phyloP scores from a whole-genome alignment of 2,797 vertebrate genomes.

The Eospalax fontanierii region DNA sequence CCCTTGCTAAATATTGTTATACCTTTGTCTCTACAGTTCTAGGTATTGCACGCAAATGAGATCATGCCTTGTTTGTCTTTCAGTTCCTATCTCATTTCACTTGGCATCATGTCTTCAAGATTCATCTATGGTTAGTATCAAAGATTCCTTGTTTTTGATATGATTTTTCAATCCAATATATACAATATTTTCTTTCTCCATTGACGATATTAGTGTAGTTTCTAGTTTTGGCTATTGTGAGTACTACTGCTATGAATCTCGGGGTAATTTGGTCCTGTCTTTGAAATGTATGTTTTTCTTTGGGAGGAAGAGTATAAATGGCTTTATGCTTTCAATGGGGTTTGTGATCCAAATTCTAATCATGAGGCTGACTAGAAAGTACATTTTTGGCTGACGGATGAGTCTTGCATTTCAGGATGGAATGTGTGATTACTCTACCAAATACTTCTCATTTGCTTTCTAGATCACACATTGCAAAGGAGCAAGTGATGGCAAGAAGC shows the following conservation, averaged over 20 bases:
- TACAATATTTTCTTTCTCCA: neutral
- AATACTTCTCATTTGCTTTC: neutral
- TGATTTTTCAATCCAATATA: neutral
- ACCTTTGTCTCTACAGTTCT: neutral
- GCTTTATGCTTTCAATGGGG: constrained; percentile 49
- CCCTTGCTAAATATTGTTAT: neutral
- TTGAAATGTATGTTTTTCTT: neutral
- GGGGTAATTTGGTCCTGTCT: neutral
- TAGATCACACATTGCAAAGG: neutral
- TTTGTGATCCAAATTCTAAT: constrained; percentile 52
- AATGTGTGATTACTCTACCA: neutral
- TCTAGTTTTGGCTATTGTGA: neutral
- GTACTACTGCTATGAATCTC: neutral
- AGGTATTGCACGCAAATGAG: neutral
- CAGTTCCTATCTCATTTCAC: neutral
- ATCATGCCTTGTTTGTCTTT: neutral
- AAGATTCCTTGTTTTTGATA: constrained; percentile 1
- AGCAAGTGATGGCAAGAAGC: neutral
- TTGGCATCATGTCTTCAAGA: neutral
- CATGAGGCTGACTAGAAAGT: neutral
- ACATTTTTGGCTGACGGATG: neutral
- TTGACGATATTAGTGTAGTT: neutral
- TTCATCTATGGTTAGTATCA: neutral
- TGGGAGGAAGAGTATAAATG: neutral
- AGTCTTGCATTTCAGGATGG: neutral